Base-by-base conservation (phyloP, 53 echinoderm and acorn worm species). In the Mesocentrotus franciscanus region DNA sequence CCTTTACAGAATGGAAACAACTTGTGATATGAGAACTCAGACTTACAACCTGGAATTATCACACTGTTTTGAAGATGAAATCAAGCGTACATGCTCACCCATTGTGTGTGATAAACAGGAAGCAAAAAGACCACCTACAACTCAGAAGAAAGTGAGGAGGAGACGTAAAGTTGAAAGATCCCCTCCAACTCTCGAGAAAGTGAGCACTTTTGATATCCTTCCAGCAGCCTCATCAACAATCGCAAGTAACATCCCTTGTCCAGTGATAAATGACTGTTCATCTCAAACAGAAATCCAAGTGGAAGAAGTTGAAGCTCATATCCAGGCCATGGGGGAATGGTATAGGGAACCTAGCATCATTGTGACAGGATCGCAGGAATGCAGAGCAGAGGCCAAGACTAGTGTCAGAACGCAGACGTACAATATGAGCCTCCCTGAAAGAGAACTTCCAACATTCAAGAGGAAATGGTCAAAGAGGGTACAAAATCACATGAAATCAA, bases 21-120 rank as follows among this genome's bases (percentile, higher is more conserved):
- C 91, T 91, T 35, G 32, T 91, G 91, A 62, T 39, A 91, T 91
- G 62, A 68, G 91, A 56, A 91, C 91, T 30, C 91, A 91, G 34
- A 91, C 91, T 16, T 91, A 68, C 35, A 91, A 91, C 14, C 35
- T 91, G 36, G 2, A 61, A 39, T 64, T 91, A 64, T 57, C 91
- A 66, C 56, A 36, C 4, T 64, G 33, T 24, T 34, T 68, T 62
- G 29, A 62, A 34, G 68, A 68, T 91, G 68, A 91, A 64, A 39
- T 22, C 9, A 91, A 64, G 66, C 61, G 20, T 91, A 16, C 66
- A 66, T 62, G 66, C 91, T 34, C 91, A 34, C 91, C 91, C 18
- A 20, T 91, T 66, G 29, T 36, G 34, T 66, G 2, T 36, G 68
- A 91, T 39, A 59, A 90, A 59, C 60, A 29, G 42, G 59, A 90